These are phyloP conservation scores for Thalassoma bifasciatum DNA, from an alignment of 2,113 vertebrate species.

Conservation along the genomic window DNA sequence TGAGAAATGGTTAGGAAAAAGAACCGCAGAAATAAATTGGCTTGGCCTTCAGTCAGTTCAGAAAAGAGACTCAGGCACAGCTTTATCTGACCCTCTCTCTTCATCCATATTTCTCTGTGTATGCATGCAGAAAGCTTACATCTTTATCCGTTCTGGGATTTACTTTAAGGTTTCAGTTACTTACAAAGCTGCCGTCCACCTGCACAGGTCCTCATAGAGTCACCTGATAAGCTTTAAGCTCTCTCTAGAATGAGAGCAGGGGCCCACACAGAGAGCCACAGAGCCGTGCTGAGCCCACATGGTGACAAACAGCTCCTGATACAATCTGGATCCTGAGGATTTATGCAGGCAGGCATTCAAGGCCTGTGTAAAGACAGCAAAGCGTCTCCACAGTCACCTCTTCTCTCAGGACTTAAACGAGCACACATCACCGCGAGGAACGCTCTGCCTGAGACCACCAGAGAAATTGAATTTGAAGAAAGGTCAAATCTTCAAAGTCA, in stretches of 20 bases:
- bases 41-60: neutral
- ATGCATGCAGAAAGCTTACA: too few relatives aligned
- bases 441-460: neutral
- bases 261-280: conserved; percentile 47
- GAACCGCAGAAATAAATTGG: neutral
- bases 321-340: conserved; percentile 43
- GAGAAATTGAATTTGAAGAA: conserved; percentile 30
- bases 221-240: conserved; percentile 54
- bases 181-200: conserved; percentile 18
- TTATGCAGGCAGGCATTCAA: too few relatives aligned
- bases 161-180: neutral
- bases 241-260: conserved; percentile 30
- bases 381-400: conserved; percentile 16
- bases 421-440: conserved; percentile 13
- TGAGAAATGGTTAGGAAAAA: neutral
- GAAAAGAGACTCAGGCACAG: neutral
- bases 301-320: conserved; percentile 52
- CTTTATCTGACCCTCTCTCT: neutral
- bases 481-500: conserved; percentile 32
- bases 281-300: conserved; percentile 9
- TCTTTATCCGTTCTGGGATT: neutral
- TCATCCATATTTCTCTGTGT: too few relatives aligned
- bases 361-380: neutral
- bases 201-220: conserved; percentile 21
- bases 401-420: neutral